Conservation (phyloP, 2,797 vertebrate species). For the Knipowitschia caucasica region DNA sequence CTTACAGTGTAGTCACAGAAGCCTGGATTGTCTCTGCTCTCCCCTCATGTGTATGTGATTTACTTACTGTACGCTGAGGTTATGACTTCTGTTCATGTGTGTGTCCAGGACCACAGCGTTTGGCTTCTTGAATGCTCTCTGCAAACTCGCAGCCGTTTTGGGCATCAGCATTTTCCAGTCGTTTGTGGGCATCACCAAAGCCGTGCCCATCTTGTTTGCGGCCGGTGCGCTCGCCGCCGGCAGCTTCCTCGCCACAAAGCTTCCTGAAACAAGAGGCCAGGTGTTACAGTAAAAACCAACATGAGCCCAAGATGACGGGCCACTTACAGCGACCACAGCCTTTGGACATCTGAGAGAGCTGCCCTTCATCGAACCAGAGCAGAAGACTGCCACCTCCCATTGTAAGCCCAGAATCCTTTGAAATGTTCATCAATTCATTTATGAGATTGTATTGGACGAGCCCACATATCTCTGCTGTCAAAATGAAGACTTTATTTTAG, state of each 20-base stretch:
- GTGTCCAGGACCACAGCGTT: slow-evolving; percentile 87
- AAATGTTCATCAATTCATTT: slow-evolving; percentile 49
- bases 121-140: slow-evolving; percentile 93
- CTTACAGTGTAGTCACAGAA: neutral
- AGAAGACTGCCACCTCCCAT: slow-evolving; percentile 51
- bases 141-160: slow-evolving; percentile 92
- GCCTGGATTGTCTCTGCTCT: no score
- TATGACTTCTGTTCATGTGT: slow-evolving; percentile 4
- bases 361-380: slow-evolving; percentile 51
- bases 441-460: slow-evolving; percentile 31
- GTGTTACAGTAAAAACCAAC: slow-evolving; percentile 84
- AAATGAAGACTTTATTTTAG: slow-evolving; percentile 23
- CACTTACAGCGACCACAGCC: slow-evolving; percentile 36
- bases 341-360: slow-evolving; percentile 50
- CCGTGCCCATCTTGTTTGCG: slow-evolving; percentile 90
- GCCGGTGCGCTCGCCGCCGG: slow-evolving; percentile 87
- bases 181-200: slow-evolving; percentile 94
- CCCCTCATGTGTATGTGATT: neutral
- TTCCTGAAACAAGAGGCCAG: slow-evolving; percentile 92
- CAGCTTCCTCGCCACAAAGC: slow-evolving; percentile 90
- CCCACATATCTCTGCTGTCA: slow-evolving; percentile 16
- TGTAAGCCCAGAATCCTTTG: slow-evolving; percentile 67
- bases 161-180: slow-evolving; percentile 98
- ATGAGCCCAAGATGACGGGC: slow-evolving; percentile 42
- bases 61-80: slow-evolving; percentile 2